Conservation (phyloP, 1,140 invertebrate species). For the Drosophila virilis region DNA sequence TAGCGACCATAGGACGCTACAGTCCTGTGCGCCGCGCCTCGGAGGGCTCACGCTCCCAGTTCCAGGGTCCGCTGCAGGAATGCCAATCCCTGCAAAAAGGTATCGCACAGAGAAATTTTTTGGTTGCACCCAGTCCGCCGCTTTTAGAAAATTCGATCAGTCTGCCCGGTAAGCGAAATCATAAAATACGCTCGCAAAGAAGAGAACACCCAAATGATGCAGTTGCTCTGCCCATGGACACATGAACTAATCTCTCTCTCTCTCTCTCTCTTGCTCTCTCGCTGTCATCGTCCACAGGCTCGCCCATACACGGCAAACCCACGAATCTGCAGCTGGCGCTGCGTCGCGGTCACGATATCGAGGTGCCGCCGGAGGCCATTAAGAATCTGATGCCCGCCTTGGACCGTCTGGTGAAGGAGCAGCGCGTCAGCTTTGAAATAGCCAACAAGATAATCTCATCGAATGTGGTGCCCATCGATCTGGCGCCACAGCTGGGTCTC, state of each 20-base stretch:
- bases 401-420: conserved; percentile 83
- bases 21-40: conserved; percentile 95
- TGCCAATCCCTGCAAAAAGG: conserved; percentile 88
- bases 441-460: conserved; percentile 84
- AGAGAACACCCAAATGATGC: not conserved
- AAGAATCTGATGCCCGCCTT: conserved; percentile 80
- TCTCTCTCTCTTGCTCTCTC: not conserved
- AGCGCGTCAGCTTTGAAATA: conserved; percentile 80
- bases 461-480: conserved; percentile 84
- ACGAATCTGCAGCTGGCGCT: conserved; percentile 57
- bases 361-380: conserved; percentile 77
- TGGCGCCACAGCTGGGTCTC: conserved; percentile 81
- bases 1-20: conserved; percentile 87
- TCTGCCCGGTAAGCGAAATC: conserved; percentile 75
- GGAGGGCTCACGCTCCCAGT: conserved; percentile 85
- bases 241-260: not conserved
- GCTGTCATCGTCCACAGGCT: conserved; percentile 84
- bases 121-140: conserved; percentile 85
- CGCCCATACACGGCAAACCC: conserved; percentile 87
- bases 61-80: conserved; percentile 88
- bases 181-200: conserved; percentile 6
- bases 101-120: conserved; percentile 85
- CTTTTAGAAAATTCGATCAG: conserved; percentile 84
- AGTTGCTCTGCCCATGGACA: too few species aligned
- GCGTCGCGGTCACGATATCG: conserved; percentile 76